Percentiles rank a stretch among this genome's conserved stretches.
These are phyloP conservation scores for Anguilla pacifica DNA, from an alignment of 2,797 vertebrate species.

Conservation along the genomic window DNA sequence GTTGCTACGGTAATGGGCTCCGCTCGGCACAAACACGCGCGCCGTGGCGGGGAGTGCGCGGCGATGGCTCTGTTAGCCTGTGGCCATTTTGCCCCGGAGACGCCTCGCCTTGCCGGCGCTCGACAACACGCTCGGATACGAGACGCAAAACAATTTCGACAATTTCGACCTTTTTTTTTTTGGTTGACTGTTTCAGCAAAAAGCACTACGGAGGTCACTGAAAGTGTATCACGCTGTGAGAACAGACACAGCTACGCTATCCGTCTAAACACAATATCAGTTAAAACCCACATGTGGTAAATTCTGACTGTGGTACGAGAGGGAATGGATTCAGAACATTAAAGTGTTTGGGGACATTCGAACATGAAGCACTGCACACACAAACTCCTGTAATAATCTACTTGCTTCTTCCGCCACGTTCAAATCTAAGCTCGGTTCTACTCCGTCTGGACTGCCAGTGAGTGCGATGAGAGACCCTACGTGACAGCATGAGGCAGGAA, in stretches of 20 bases:
- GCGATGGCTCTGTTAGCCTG: not conserved
- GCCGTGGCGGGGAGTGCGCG: not conserved
- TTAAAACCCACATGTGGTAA: not conserved
- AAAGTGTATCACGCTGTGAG: slow-evolving; percentile 21
- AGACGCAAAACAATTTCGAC: not conserved
- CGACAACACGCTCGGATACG: not conserved
- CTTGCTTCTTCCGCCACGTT: not conserved
- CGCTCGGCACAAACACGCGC: not conserved
- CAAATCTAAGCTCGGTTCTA: slow-evolving; percentile 8
- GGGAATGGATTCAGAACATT: not conserved
- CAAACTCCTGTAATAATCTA: slow-evolving; percentile 20
- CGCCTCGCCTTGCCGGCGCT: not conserved
- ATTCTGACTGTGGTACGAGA: not conserved
- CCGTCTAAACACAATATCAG: slow-evolving; percentile 8
- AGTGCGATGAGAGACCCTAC: not conserved
- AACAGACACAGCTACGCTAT: not conserved
- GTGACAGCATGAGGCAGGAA: not conserved
- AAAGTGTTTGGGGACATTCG: not conserved
- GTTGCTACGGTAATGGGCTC: not conserved
- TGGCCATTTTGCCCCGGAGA: not conserved
- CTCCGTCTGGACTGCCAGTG: not conserved
- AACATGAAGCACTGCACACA: slow-evolving; percentile 9
- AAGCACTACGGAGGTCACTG: not conserved
- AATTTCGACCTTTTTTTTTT: not conserved
- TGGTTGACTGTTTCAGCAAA: not conserved